A percentile compares a stretch with the other conserved stretches of the same genome.
These are phyloP conservation scores for Prenolepis imparis DNA, from an alignment of 2,888 invertebrate species.

Conservation along the genomic window DNA sequence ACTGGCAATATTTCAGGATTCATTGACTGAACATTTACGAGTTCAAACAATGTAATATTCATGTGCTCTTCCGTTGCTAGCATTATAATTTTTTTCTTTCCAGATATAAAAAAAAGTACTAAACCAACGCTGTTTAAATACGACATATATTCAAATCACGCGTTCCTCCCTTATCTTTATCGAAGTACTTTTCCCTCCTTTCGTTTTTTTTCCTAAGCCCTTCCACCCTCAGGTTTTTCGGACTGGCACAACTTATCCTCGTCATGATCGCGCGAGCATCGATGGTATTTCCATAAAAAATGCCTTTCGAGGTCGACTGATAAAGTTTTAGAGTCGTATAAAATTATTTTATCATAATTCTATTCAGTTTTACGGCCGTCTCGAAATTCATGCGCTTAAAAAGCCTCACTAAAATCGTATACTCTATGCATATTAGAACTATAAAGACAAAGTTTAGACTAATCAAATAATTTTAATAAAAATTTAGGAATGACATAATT, in stretches of 20 bases:
- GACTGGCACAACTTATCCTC: conserved; percentile 19
- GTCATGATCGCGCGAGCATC: conserved; percentile 16
- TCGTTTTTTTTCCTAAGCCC: neutral
- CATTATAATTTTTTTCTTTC: neutral
- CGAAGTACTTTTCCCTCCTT: conserved; percentile 25
- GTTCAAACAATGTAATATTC: neutral
- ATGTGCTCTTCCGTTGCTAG: neutral
- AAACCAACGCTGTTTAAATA: neutral
- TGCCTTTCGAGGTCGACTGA: conserved; percentile 34
- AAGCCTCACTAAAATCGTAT: neutral
- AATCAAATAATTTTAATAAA: neutral
- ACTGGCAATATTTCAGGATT: neutral
- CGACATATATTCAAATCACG: conserved; percentile 3
- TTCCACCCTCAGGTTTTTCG: neutral
- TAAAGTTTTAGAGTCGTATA: conserved; percentile 56
- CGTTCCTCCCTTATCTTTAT: conserved; percentile 27
- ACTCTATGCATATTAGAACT: conserved; percentile 10
- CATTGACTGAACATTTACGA: neutral
- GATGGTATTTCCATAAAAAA: conserved; percentile 45
- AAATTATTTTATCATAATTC: conserved; percentile 63
- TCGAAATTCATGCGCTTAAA: conserved; percentile 26
- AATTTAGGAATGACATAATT: neutral
- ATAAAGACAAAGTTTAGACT: neutral
- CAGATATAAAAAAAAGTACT: neutral
- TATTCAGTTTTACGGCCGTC: conserved; percentile 17